Evolutionary conservation across 2,113 vertebrate species (phyloP).

Genomic region (Hypomesus transpacificus): DNA sequence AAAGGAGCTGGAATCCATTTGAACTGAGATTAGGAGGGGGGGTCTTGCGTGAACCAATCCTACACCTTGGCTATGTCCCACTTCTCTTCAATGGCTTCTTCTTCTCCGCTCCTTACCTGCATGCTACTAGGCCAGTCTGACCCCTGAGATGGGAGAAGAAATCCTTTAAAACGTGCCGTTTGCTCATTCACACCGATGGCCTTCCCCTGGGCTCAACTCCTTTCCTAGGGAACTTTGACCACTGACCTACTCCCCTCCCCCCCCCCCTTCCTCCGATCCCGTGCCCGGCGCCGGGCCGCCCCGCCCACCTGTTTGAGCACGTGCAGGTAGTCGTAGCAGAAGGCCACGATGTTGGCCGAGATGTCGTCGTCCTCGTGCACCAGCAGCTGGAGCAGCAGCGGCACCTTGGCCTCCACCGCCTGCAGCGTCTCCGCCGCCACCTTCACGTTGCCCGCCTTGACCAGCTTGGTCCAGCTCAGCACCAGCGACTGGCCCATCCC

Average conservation of each 20-base stretch:
- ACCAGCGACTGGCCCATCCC: constrained; percentile 99
- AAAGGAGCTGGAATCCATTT: not conserved
- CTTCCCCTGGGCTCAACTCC: no score
- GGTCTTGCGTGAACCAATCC: not conserved
- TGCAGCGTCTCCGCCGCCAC: constrained; percentile 82
- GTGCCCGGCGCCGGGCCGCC: no score
- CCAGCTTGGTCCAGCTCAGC: constrained; percentile 91
- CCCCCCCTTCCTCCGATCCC: not conserved
- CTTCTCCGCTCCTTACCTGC: constrained; percentile 7
- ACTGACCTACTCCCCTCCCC: no score
- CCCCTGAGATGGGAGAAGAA: constrained; percentile 5
- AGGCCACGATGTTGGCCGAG: constrained; percentile 92
- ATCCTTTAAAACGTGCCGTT: not conserved
- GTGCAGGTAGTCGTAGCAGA: constrained; percentile 98
- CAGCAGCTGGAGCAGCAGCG: constrained; percentile 88
- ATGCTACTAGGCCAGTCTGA: constrained; percentile 6
- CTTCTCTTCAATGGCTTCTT: not conserved
- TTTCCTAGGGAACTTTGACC: no score
- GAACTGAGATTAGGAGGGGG: not conserved
- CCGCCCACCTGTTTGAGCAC: constrained; percentile 89
- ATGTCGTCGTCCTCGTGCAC: constrained; percentile 97
- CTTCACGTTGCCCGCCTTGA: constrained; percentile 81
- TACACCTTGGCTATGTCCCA: constrained; percentile 11
- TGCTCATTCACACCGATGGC: no score
- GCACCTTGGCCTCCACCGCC: constrained; percentile 88